Base-by-base conservation (phyloP, 2,888 invertebrate species). In the Leptopilina syphax region DNA sequence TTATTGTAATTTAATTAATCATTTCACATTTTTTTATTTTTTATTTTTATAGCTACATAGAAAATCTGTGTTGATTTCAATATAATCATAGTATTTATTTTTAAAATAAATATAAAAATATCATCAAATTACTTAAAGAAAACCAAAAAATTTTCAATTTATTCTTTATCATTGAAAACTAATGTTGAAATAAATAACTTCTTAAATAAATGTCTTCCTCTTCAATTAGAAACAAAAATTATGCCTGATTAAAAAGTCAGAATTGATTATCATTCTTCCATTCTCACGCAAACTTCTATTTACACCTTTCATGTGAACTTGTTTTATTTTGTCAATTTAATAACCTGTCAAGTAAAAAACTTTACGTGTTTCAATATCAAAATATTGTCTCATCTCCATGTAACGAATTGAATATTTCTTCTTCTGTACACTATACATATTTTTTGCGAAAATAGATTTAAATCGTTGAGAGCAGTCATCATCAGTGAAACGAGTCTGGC, bases 311-410 rank as follows among this genome's bases (percentile, higher is more conserved):
- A 34, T 34, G 70, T 27, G 7, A 70, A 54, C 65, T 54, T 73
- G 50, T 24, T 70, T 50, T 47, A 54, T 70, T 73, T 73, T 27
- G 70, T 27, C 54, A 73, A 73, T 57, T 57, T 73, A 73, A 73
- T 54, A 73, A 73, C 57, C 50, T 13, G n/a, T 24, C 34, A 12
- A 73, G 70, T 73, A 67, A 73, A 34, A 73, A 34, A 73, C 12
- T 73, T 50, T 73, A 57, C 27, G 57, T 73, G 54, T 54, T 73
- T 73, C 54, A 0, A 73, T 54, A 54, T n/a, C 7, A 10, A 73
- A 57, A 57, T 57, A 73, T 34, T 24, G 27, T 27, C 27, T 70
- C 27, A 54, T 50, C 13, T 34, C 27, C 0, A 65, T 44, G 5
- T 44, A 18, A 18, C 18, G 60, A 60, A 60, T 60, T 60, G 18